These are phyloP conservation scores for Stigmatopora nigra DNA, from an alignment of 2,113 vertebrate genomes.

Conservation along the genomic window DNA sequence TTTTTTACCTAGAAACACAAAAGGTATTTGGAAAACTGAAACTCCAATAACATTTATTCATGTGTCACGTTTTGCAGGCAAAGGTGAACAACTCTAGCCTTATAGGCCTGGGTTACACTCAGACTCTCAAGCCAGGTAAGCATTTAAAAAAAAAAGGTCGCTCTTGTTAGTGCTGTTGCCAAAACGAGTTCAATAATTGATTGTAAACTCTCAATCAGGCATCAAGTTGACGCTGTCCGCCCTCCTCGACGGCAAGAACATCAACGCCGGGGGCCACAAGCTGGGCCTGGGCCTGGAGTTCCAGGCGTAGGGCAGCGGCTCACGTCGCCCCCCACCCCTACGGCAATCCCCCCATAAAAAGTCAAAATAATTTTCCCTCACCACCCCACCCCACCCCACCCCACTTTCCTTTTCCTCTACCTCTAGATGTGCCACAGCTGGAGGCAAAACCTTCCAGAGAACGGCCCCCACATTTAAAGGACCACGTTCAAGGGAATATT, in stretches of 20 bases:
- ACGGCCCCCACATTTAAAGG: conserved; percentile 66
- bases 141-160: too few relatives aligned
- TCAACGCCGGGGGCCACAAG: conserved; percentile 94
- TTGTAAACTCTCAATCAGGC: conserved; percentile 63
- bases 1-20: background rate
- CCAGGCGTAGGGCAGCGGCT: conserved; percentile 77
- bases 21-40: too few relatives aligned
- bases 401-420: conserved; percentile 67
- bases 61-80: conserved; percentile 66
- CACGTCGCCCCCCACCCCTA: conserved; percentile 18
- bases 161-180: too few relatives aligned
- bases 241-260: conserved; percentile 93
- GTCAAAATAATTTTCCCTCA: conserved; percentile 57
- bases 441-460: conserved; percentile 59
- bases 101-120: conserved; percentile 93
- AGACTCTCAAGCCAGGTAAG: conserved; percentile 91
- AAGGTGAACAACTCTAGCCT: conserved; percentile 99
- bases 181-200: too few relatives aligned
- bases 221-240: conserved; percentile 93
- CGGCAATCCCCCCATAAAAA: conserved; percentile 36
- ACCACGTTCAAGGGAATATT: conserved; percentile 67
- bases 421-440: conserved; percentile 77
- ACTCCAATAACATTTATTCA: background rate
- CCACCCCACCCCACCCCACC: conserved; percentile 71
- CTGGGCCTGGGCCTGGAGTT: conserved; percentile 94